Conservation (phyloP, 53 echinoderm and acorn worm species). For the Echinometra lucunter region DNA sequence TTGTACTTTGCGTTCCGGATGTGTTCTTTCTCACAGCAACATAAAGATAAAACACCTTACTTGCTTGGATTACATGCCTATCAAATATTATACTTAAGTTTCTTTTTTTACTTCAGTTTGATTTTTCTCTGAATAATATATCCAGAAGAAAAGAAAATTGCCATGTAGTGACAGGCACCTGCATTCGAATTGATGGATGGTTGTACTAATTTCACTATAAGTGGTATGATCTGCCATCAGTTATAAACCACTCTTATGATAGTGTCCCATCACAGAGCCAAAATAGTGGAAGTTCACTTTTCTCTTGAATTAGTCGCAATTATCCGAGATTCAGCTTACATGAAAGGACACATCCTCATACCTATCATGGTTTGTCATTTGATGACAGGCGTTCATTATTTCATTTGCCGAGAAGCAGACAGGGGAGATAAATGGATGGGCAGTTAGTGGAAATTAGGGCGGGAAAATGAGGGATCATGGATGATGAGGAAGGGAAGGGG, state of each 20-base stretch:
- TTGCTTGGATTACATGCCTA: too few species aligned
- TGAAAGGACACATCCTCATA: background rate
- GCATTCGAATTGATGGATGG: background rate
- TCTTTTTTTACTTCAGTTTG: too few species aligned
- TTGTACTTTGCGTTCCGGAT: too few species aligned
- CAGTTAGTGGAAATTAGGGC: background rate
- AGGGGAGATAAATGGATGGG: slow-evolving; percentile 22
- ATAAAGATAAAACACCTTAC: too few species aligned
- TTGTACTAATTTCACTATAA: background rate
- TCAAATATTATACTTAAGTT: too few species aligned
- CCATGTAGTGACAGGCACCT: background rate
- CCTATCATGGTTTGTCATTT: background rate
- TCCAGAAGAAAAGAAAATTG: too few species aligned
- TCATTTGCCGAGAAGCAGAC: slow-evolving; percentile 20
- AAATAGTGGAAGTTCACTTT: background rate
- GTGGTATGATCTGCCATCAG: slow-evolving; percentile 10
- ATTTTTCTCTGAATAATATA: too few species aligned
- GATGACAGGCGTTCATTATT: slow-evolving; percentile 56
- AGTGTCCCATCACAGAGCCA: background rate
- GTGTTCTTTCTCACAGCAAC: too few species aligned
- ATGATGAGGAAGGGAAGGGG: too few species aligned
- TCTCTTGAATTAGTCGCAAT: slow-evolving; percentile 44
- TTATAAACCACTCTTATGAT: background rate
- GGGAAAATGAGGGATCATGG: background rate
- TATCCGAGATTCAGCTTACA: slow-evolving; percentile 43